Percentiles rank a stretch among this genome's conserved stretches.
These are phyloP conservation scores for Ceraclea dissimilis DNA, from an alignment of 2,888 invertebrate species.

Conservation along the genomic window DNA sequence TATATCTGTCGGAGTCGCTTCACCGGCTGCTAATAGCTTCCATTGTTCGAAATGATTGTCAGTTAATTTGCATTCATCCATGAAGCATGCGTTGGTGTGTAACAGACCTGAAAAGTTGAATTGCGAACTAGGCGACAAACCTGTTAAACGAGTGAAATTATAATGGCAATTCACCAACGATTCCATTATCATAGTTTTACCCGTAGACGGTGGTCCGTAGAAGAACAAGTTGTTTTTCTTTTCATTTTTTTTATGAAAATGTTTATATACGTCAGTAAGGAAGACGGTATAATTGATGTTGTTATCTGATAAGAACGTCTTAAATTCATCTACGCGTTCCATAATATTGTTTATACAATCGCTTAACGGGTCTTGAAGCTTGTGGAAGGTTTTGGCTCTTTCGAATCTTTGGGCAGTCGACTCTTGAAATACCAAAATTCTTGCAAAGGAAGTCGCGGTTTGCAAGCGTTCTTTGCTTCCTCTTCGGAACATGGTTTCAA, in stretches of 20 bases:
- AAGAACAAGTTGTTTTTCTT: slow-evolving; percentile 20
- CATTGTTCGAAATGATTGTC: slow-evolving; percentile 27
- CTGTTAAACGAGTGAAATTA: slow-evolving; percentile 27
- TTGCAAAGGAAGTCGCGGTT: slow-evolving; percentile 17
- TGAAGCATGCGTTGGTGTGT: slow-evolving; percentile 15
- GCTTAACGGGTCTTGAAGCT: background rate
- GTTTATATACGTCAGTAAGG: background rate
- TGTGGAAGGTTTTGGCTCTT: slow-evolving; percentile 8
- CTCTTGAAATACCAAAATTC: slow-evolving; percentile 26
- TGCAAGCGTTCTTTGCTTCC: slow-evolving; percentile 7
- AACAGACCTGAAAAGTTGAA: slow-evolving; percentile 13
- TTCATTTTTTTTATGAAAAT: background rate
- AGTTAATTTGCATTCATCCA: slow-evolving; percentile 21
- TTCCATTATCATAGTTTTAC: slow-evolving; percentile 17
- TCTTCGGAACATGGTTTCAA: background rate
- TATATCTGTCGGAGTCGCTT: slow-evolving; percentile 7
- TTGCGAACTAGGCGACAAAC: slow-evolving; percentile 24
- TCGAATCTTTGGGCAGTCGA: slow-evolving; percentile 4
- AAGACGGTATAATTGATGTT: slow-evolving; percentile 7
- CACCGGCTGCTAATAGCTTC: slow-evolving; percentile 28
- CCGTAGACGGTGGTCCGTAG: slow-evolving; percentile 14
- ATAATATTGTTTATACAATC: background rate
- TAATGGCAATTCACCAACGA: slow-evolving; percentile 22
- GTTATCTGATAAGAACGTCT: background rate
- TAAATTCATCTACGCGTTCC: background rate